Base-by-base conservation (phyloP, 37 sponge, comb jelly and placozoan species). In the Bolinopsis microptera region DNA sequence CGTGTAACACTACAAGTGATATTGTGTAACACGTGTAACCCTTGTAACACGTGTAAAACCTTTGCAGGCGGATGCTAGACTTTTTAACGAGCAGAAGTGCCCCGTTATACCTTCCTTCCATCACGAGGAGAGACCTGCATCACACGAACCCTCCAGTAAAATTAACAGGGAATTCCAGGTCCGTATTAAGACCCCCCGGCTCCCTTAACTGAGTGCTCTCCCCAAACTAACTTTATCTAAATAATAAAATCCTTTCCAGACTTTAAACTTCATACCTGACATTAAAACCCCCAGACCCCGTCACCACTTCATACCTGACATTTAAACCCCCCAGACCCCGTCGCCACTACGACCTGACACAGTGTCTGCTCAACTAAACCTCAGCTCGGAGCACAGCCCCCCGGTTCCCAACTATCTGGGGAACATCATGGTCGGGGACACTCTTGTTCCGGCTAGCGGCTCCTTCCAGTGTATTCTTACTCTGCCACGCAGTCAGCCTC, bases 341-440 rank as follows among this genome's bases (percentile, higher is more conserved):
- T 18, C 32, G 35, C 80, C 80, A 27, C 80, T 22, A 22, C 80
- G 80, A 2, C 90, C 90, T 2, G 90, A 86, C 61, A 86, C 90
- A 5, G 90, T 86, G 25, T 86, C 90, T 18, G 61, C 41, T 23
- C 38, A 39, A 30, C 80, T 77, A 36, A 32, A 32, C 27, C 80
- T 77, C 1, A 13, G 21, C 22, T 16, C 80, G 0, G 90, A 28
- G 26, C 16, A 2, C 28, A 25, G 13, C 0, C 90, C 90, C 41
- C 90, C 90, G 48, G 90, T 86, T 24, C 90, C 90, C 2, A 86
- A 86, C 90, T 86, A 41, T 30, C 90, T 86, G 26, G 90, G 90
- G 23, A 86, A 86, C 30, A 86, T 86, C 61, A 86, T 41, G 41
- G 61, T 86, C 0, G 90, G 90, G 30, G 35, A 86, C 30, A n/a